Conservation (phyloP, 2,797 vertebrate genomes). For the Pachyuromys duprasi region DNA sequence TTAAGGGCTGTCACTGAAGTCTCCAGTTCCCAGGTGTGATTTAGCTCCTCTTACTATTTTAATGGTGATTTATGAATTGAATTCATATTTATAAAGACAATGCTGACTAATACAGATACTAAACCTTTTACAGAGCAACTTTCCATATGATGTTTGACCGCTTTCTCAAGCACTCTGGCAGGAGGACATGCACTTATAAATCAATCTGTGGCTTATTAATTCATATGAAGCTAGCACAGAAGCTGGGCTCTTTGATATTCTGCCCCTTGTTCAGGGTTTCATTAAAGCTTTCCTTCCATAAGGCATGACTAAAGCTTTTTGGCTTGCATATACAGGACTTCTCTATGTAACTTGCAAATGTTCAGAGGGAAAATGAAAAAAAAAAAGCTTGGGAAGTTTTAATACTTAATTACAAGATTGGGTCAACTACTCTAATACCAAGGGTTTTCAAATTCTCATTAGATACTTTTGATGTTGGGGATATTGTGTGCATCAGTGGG, state of each 20-base stretch:
- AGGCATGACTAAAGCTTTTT: conserved; percentile 59
- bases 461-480: conserved; percentile 74
- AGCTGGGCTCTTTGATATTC: conserved; percentile 3
- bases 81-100: not conserved
- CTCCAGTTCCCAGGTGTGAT: not conserved
- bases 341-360: conserved; percentile 55
- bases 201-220: not conserved
- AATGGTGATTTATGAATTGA: not conserved
- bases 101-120: not conserved
- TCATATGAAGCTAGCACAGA: not conserved
- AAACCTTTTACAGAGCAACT: not conserved
- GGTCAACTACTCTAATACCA: conserved; percentile 59
- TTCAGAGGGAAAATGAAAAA: not conserved
- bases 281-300: conserved; percentile 65
- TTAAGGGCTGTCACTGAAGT: not conserved
- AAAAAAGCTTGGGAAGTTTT: conserved; percentile 49
- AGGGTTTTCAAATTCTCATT: conserved; percentile 69
- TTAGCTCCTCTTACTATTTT: not conserved
- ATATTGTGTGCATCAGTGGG: conserved; percentile 8
- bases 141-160: not conserved
- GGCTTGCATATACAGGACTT: conserved; percentile 38
- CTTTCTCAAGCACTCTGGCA: not conserved
- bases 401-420: conserved; percentile 78
- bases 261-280: conserved; percentile 58
- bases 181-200: not conserved